Evolutionary conservation across 2,888 invertebrate species (phyloP), one percentile per base, ranked within the genome.

Genomic region (Empis stercorea): DNA sequence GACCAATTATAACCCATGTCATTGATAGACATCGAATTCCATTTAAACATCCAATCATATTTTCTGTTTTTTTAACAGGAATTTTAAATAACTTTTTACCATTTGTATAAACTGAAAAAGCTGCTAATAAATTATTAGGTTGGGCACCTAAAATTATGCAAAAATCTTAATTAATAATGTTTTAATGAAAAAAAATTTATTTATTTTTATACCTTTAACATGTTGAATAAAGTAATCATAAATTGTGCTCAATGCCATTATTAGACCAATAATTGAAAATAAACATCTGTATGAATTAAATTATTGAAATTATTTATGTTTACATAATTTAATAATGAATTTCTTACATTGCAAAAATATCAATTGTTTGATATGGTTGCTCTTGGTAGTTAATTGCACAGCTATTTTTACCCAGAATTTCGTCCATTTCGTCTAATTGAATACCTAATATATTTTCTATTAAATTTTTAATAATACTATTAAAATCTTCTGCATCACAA

Each of bases 1-100:
- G 73, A 0, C 68, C 70, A 30, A 68, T 61, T 4, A 73, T 61
- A 16, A 73, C 66, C 73, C 73, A 73, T 60, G 71, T 62, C 62
- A 72, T 71, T 45, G 70, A 72, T 34, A 73, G 60, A 48, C 65
- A 63, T 39, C 71, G 64, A 30, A 73, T 54, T 0, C 73, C 73
- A 54, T 70, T 63, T 30, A 73, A 57, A 52, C 72, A 73, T 34
- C 63, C 59, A 42, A 73, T 66, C 7, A 70, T 62, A 54, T 70
- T 65, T 5, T 63, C 60, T 40, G 56, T 63, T 41, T 66, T 62
- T 2, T 55, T 53, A 41, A 54, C 55, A 38, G 63, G 61, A 1
- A 62, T 61, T n/a, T 60, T 61, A 34, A 73, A 65, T 44, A 73
- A 61, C 53, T 68, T 71, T 32, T 62, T 64, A 2, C 67, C 66